Conservation (phyloP, 1,140 invertebrate species). For the Elymnias hypermnestra region DNA sequence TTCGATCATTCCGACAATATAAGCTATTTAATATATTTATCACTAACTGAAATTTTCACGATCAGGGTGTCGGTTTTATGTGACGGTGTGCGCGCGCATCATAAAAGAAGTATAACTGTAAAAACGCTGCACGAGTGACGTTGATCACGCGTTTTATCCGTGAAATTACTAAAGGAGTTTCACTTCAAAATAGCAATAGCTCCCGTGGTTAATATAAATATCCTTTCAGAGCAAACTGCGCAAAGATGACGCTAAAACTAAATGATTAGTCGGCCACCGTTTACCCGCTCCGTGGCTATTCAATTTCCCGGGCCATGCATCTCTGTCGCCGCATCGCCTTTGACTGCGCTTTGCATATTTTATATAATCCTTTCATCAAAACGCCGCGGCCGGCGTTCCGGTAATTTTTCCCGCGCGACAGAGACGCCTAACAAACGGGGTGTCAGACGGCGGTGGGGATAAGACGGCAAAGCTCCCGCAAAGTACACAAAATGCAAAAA, state of each 20-base stretch:
- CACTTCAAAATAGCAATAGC: not conserved
- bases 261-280: constrained; percentile 57
- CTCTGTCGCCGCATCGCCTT: constrained; percentile 63
- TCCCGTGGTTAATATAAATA: constrained; percentile 17
- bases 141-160: no score
- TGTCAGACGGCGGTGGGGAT: constrained; percentile 74
- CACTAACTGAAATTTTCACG: no score
- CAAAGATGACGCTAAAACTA: constrained; percentile 50
- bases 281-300: constrained; percentile 50
- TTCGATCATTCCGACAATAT: no score
- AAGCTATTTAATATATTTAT: no score
- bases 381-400: constrained; percentile 53
- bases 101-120: no score
- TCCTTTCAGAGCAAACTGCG: constrained; percentile 17
- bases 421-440: constrained; percentile 65
- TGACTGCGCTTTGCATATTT: constrained; percentile 66
- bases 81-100: no score
- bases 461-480: constrained; percentile 73
- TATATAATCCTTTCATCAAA: constrained; percentile 72
- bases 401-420: constrained; percentile 55
- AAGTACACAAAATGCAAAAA: constrained; percentile 75
- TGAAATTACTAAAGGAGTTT: not conserved
- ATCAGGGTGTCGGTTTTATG: no score
- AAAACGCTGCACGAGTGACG: no score
- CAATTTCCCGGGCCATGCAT: constrained; percentile 67